Base-by-base conservation (phyloP, 64 coral and sea anemone species). In the Porites lutea region DNA sequence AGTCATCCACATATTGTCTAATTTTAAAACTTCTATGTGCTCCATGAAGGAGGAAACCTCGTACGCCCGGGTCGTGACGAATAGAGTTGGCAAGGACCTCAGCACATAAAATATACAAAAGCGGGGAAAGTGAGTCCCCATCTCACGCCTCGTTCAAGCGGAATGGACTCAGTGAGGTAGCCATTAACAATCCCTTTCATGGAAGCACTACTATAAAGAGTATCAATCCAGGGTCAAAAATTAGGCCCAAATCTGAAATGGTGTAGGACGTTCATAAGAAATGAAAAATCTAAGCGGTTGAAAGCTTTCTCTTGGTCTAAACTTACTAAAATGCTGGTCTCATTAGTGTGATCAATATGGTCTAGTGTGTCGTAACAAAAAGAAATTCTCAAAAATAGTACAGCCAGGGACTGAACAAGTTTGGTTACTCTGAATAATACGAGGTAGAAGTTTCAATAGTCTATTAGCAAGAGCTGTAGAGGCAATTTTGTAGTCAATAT, bases 401-500 rank as follows among this genome's bases (percentile, higher is more conserved):
- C 84, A 7, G 50, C 53, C 54, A 22, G 60, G 10, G 45, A 86
- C 63, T 46, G 27, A 86, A 37, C 58, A 59, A 14, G 66, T 67
- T 16, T 87, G 84, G 18, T 87, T 47, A 9, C 46, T 65, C 13
- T 87, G 37, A 71, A 71, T 48, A 37, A 87, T 37, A 70, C 10
- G 11, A 52, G 6, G 4, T 0, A 87, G 19, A 71, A 70, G 5
- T 71, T 69, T 52, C 13, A 65, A 48, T 13, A 87, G 12, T 48
- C 84, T 46, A 9, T 43, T n/a, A 8, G 61, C 21, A n/a, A 87
- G 13, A 10, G 66, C 66, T 87, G 72, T 87, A 18, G 62, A 52
- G 19, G 22, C 71, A 51, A 87, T 87, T 72, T 87, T 87, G 23
- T 21, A 52, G 53, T 87, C 84, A 53, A 87, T 65, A 20, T 71